A percentile compares a stretch with the other conserved stretches of the same genome.
Conservation (phyloP, 1,140 invertebrate genomes). For the Drosophila kepulauana region DNA sequence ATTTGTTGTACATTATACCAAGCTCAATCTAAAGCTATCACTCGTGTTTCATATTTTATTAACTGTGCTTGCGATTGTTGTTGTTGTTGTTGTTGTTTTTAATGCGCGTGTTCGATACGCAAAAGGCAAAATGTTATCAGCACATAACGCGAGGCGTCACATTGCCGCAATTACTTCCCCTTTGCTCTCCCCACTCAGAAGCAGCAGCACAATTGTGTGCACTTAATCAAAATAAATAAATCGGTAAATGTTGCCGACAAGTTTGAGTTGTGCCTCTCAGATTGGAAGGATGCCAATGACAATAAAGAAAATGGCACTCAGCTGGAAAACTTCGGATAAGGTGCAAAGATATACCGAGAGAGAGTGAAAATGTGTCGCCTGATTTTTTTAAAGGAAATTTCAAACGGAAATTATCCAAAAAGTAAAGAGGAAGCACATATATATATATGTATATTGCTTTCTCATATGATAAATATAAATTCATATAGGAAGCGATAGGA, state of each 20-base stretch:
- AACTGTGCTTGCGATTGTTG: background rate
- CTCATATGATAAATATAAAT: constrained; percentile 18
- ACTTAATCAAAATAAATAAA: constrained; percentile 57
- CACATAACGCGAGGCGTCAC: constrained; percentile 34
- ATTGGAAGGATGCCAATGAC: constrained; percentile 28
- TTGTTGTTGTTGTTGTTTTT: constrained; percentile 1
- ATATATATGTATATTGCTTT: background rate
- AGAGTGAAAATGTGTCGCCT: constrained; percentile 1
- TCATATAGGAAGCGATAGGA: constrained; percentile 5
- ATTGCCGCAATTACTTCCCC: constrained; percentile 46
- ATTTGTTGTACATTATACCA: background rate
- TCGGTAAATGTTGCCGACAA: constrained; percentile 41
- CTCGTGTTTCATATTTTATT: constrained; percentile 17
- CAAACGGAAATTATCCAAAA: constrained; percentile 51
- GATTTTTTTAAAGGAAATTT: constrained; percentile 55
- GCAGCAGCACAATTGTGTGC: constrained; percentile 36
- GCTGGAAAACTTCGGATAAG: constrained; percentile 57
- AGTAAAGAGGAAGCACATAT: background rate
- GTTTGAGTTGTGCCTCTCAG: constrained; percentile 8
- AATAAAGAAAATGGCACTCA: constrained; percentile 57
- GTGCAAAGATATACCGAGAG: constrained; percentile 21
- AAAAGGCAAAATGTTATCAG: constrained; percentile 30
- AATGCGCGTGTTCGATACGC: constrained; percentile 30
- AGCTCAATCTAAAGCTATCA: background rate
- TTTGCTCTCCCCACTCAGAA: background rate